Evolutionary conservation across 2,797 vertebrate species (phyloP).

Genomic region (Sebastes kiyomatsui): DNA sequence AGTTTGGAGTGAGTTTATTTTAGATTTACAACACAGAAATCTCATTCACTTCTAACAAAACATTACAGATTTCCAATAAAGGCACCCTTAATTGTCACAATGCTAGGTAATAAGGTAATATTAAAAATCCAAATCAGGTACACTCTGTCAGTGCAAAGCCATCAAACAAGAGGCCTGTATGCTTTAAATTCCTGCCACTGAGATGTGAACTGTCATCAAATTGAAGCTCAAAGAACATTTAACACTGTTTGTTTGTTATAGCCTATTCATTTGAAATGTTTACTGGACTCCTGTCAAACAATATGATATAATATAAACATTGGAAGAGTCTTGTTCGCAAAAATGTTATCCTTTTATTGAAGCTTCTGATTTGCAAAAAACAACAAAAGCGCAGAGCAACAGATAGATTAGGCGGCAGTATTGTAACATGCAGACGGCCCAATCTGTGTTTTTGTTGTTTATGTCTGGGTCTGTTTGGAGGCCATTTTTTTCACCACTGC

Average conservation of each 20-base stretch:
- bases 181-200: background rate
- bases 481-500: background rate
- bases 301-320: background rate
- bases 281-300: background rate
- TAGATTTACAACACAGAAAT: background rate
- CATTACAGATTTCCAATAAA: background rate
- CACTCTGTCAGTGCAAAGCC: background rate
- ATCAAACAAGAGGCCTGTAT: background rate
- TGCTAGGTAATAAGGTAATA: background rate
- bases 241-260: background rate
- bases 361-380: background rate
- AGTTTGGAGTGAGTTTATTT: background rate
- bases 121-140: background rate
- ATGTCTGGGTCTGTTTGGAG: background rate
- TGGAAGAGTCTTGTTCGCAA: background rate
- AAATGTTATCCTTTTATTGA: background rate
- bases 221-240: background rate
- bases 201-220: background rate
- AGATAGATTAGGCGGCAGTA: background rate
- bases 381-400: background rate
- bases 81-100: background rate
- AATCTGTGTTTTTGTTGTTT: background rate
- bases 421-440: background rate
- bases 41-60: background rate
- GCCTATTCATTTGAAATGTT: background rate